phyloP scores from a whole-genome alignment of 2,797 vertebrate genomes.

The Phyllotis vaccarum region DNA sequence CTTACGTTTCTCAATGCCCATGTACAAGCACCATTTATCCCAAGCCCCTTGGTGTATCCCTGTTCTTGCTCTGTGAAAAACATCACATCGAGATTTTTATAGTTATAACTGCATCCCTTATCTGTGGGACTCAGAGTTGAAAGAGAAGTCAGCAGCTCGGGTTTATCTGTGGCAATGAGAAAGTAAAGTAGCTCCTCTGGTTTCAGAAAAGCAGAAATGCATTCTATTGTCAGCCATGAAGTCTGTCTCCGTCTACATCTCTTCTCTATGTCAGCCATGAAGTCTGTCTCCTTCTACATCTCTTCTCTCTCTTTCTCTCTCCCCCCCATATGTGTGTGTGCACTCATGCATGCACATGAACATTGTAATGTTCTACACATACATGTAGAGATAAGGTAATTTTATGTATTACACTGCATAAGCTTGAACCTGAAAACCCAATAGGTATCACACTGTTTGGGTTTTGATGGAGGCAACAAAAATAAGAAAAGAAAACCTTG shows the following conservation, averaged over 20 bases:
- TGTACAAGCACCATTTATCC: not conserved
- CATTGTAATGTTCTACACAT: no score
- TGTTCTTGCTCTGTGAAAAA: not conserved
- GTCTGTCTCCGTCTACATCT: not conserved
- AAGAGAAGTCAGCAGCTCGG: not conserved
- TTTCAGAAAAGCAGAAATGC: not conserved
- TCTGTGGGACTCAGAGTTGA: not conserved
- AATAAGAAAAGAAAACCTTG: not conserved
- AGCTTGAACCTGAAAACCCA: not conserved
- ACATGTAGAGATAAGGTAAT: not conserved
- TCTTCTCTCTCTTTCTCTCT: not conserved
- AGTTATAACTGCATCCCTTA: no score
- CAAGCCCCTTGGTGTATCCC: not conserved
- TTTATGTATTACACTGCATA: not conserved
- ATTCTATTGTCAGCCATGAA: not conserved
- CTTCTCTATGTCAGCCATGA: not conserved
- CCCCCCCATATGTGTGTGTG: not conserved
- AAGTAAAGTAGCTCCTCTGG: not conserved
- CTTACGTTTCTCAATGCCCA: not conserved
- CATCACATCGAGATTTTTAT: not conserved
- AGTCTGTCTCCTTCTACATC: not conserved
- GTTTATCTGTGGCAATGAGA: not conserved
- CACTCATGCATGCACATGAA: no score
- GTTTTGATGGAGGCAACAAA: not conserved
- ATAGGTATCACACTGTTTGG: not conserved